phyloP scores from a whole-genome alignment of 2,797 vertebrate genomes.

The Mormyrus proboscirostris region DNA sequence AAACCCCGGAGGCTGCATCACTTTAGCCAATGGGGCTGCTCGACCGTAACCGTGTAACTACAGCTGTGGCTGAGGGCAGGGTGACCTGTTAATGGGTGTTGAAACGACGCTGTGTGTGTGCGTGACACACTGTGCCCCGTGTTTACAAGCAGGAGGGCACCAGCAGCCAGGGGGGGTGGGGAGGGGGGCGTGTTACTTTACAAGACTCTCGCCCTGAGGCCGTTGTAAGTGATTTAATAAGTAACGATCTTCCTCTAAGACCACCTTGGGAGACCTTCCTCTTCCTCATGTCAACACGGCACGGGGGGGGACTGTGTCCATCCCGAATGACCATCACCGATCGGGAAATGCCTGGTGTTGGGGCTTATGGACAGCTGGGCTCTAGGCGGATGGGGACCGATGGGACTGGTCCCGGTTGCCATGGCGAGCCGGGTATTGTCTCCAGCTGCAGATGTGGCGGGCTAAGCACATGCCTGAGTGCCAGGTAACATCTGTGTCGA shows the following conservation, averaged over 20 bases:
- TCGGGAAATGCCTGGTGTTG: background rate
- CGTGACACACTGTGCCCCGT: background rate
- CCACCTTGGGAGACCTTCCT: background rate
- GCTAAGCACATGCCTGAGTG: background rate
- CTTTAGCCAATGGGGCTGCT: background rate
- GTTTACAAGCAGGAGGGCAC: background rate
- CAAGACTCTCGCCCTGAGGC: background rate
- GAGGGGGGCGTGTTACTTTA: background rate
- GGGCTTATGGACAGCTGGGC: background rate
- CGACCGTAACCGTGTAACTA: background rate
- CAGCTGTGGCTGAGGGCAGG: background rate
- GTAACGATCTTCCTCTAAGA: background rate
- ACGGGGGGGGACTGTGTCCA: background rate
- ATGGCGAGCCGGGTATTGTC: background rate
- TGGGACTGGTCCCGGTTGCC: background rate
- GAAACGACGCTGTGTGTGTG: background rate
- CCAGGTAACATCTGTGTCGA: background rate
- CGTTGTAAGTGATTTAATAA: background rate
- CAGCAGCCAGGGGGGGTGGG: background rate
- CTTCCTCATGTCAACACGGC: background rate
- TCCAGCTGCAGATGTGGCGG: background rate
- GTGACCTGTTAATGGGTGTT: background rate
- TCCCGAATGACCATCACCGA: background rate
- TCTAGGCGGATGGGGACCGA: background rate
- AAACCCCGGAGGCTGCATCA: background rate